Percentiles rank a stretch among this genome's conserved stretches.
These are phyloP conservation scores for Carposina sasakii DNA, from an alignment of 1,140 invertebrate species.

Conservation along the genomic window DNA sequence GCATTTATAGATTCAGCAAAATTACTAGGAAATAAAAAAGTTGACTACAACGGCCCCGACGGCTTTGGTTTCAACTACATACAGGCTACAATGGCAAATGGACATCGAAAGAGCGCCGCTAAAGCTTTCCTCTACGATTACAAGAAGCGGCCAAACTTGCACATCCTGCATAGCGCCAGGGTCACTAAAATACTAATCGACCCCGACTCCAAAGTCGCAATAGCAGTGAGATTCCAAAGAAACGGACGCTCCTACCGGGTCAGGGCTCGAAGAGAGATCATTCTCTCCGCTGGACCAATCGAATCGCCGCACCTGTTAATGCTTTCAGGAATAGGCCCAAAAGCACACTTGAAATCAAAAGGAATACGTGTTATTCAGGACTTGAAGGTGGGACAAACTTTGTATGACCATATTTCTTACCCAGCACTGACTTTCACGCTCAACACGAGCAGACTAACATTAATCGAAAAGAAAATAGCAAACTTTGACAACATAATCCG, in stretches of 20 bases:
- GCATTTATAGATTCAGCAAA: constrained; percentile 78
- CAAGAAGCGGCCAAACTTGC: constrained; percentile 77
- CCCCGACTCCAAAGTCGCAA: constrained; percentile 72
- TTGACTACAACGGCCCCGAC: constrained; percentile 79
- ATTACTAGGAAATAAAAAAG: constrained; percentile 72
- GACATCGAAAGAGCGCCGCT: constrained; percentile 70
- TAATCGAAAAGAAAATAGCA: constrained; percentile 62
- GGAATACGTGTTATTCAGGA: constrained; percentile 79
- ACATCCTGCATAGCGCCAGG: constrained; percentile 72
- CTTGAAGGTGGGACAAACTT: constrained; percentile 78
- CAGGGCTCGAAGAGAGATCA: constrained; percentile 78
- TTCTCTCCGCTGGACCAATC: constrained; percentile 82
- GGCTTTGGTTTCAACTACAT: constrained; percentile 77
- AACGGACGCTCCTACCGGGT: constrained; percentile 61
- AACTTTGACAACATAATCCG: constrained; percentile 61
- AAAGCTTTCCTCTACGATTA: constrained; percentile 74
- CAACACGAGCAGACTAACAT: constrained; percentile 60
- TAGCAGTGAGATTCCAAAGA: constrained; percentile 77
- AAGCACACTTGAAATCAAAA: constrained; percentile 75
- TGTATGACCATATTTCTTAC: constrained; percentile 84
- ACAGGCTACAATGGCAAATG: constrained; percentile 76
- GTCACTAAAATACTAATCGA: constrained; percentile 79
- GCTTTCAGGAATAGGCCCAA: constrained; percentile 86
- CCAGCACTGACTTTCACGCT: constrained; percentile 76
- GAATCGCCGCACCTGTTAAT: constrained; percentile 87